Conservation (phyloP, 2,888 invertebrate species). For the Cephus runcator region DNA sequence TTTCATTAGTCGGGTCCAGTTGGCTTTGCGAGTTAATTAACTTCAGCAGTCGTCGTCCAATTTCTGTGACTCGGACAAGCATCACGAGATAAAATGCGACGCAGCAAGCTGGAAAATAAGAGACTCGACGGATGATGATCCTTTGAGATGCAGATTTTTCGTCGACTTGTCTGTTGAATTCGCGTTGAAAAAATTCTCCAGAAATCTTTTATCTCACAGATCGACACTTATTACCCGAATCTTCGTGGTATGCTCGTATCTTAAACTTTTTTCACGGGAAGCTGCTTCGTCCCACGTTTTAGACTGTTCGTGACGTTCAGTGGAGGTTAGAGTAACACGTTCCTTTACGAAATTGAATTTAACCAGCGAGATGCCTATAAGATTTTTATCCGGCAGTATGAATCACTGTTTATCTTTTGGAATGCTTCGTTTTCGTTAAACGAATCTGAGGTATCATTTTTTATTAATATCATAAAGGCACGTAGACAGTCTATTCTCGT, state of each 20-base stretch:
- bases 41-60: slow-evolving; percentile 24
- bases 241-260: background rate
- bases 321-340: background rate
- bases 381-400: background rate
- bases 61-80: slow-evolving; percentile 9
- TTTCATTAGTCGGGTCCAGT: slow-evolving; percentile 28
- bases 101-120: background rate
- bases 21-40: slow-evolving; percentile 35
- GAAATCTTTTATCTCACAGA: background rate
- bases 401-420: background rate
- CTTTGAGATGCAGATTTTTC: background rate
- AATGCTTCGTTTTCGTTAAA: background rate
- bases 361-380: background rate
- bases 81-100: background rate
- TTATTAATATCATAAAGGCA: background rate
- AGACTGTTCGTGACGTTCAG: background rate
- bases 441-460: background rate
- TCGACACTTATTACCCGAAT: background rate
- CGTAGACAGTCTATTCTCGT: background rate
- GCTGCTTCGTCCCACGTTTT: background rate
- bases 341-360: background rate
- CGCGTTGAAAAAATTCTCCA: background rate
- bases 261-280: background rate
- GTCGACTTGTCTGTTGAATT: background rate
- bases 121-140: background rate